Evolutionary conservation across 1,140 invertebrate species (phyloP).

Genomic region (Eumaeus atala): DNA sequence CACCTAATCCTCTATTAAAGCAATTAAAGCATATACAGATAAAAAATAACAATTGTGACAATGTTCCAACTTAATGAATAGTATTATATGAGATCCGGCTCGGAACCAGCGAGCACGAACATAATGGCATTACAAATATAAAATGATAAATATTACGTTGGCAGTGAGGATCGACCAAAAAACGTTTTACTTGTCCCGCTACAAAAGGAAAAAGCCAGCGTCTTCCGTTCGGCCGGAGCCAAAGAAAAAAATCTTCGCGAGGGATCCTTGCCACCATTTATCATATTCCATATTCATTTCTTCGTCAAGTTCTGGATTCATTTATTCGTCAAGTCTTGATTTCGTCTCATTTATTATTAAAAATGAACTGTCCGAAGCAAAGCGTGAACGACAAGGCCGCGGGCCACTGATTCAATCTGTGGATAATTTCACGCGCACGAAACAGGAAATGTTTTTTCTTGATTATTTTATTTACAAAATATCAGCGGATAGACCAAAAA

Average conservation of each 20-base stretch:
- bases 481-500: too few species aligned
- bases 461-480: not conserved
- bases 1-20: not conserved
- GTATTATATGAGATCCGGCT: constrained; percentile 11
- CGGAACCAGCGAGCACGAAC: constrained; percentile 23
- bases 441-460: constrained; percentile 25
- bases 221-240: constrained; percentile 68
- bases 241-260: constrained; percentile 72
- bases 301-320: constrained; percentile 75
- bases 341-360: constrained; percentile 76
- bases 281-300: constrained; percentile 75
- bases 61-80: constrained; percentile 7
- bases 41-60: not conserved
- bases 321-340: constrained; percentile 76
- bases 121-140: constrained; percentile 61
- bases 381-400: constrained; percentile 52
- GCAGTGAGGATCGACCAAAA: constrained; percentile 60
- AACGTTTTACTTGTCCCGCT: constrained; percentile 71
- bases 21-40: not conserved
- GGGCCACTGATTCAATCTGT: constrained; percentile 68
- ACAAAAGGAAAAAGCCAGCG: constrained; percentile 73
- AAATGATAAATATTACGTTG: constrained; percentile 71
- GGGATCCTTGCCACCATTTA: constrained; percentile 69
- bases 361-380: constrained; percentile 75
- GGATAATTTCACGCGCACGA: constrained; percentile 58